Evolutionary conservation across 1,140 invertebrate genomes (phyloP).

Genomic region (Microvelia longipes): DNA sequence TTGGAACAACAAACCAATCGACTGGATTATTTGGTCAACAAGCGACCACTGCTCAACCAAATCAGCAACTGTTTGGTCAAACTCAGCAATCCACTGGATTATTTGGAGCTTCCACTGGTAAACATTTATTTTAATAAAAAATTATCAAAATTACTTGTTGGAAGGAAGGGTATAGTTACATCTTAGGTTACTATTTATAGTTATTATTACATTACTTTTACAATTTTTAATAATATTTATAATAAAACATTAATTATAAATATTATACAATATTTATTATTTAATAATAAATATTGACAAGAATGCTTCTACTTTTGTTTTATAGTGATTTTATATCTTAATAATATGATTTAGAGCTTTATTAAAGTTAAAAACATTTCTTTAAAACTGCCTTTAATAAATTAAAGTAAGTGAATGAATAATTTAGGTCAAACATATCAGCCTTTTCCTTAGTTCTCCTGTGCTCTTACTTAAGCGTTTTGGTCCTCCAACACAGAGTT

Average conservation of each 20-base stretch:
- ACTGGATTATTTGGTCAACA: conserved; percentile 39
- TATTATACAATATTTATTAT: not conserved
- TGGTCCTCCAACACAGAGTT: too few relatives aligned
- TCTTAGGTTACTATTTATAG: not conserved
- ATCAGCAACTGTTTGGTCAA: conserved; percentile 43
- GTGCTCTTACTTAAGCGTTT: too few relatives aligned
- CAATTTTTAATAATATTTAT: not conserved
- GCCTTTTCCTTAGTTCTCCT: too few relatives aligned
- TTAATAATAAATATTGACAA: not conserved
- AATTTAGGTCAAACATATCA: too few relatives aligned
- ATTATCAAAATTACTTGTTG: too few relatives aligned
- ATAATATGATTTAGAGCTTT: too few relatives aligned
- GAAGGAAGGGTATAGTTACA: not conserved
- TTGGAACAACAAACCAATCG: conserved; percentile 32
- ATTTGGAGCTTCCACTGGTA: conserved; percentile 34
- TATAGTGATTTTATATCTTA: too few relatives aligned
- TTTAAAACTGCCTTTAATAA: too few relatives aligned
- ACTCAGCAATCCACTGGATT: conserved; percentile 37
- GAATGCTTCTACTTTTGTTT: too few relatives aligned
- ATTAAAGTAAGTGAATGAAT: too few relatives aligned
- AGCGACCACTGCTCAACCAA: conserved; percentile 30
- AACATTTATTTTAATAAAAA: too few relatives aligned
- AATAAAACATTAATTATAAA: not conserved
- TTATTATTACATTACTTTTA: not conserved
- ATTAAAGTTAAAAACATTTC: too few relatives aligned